Evolutionary conservation across 1,140 invertebrate genomes (phyloP).

Genomic region (Solenopsis invicta): DNA sequence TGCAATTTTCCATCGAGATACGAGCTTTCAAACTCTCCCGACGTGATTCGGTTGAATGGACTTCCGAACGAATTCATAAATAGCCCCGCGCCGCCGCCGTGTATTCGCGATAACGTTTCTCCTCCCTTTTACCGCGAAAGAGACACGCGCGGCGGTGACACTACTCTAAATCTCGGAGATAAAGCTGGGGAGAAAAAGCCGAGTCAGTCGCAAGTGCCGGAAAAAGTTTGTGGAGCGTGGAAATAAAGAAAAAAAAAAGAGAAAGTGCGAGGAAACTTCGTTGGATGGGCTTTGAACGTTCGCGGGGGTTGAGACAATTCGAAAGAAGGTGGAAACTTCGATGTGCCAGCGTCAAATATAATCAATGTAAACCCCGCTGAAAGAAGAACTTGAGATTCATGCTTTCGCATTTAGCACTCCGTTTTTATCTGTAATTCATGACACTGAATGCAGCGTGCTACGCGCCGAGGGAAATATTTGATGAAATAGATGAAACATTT

Average conservation of each 20-base stretch:
- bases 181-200: neutral
- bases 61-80: constrained; percentile 53
- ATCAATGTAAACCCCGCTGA: neutral
- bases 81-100: neutral
- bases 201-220: constrained; percentile 18
- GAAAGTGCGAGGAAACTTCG: neutral
- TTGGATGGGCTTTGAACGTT: constrained; percentile 8
- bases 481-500: too few relatives aligned
- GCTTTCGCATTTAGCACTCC: neutral
- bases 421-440: neutral
- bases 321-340: constrained; percentile 11
- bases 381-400: neutral
- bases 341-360: constrained; percentile 36
- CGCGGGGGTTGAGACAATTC: constrained; percentile 6
- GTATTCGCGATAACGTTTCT: constrained; percentile 7
- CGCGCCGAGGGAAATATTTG: too few relatives aligned
- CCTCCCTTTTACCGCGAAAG: neutral
- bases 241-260: neutral
- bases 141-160: neutral
- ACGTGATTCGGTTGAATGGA: constrained; percentile 40
- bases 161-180: constrained; percentile 36
- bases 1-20: constrained; percentile 45
- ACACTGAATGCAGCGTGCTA: neutral
- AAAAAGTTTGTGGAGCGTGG: constrained; percentile 9
- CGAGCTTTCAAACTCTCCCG: constrained; percentile 38